These are phyloP conservation scores for Drosophila parabipectinata DNA, from an alignment of 1,140 invertebrate species.

Conservation along the genomic window DNA sequence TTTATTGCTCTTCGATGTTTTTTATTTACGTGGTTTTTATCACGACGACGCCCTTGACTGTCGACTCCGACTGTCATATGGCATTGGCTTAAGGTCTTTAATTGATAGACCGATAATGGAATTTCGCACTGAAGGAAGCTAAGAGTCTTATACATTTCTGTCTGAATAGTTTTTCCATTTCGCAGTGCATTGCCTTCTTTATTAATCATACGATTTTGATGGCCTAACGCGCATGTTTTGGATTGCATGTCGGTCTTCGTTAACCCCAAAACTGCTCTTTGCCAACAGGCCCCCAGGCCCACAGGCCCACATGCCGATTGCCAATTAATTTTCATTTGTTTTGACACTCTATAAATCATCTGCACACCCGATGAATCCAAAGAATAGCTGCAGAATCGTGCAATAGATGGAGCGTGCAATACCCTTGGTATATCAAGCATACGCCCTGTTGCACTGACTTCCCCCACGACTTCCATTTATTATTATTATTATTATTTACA, in stretches of 20 bases:
- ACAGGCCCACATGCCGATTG: constrained; percentile 38
- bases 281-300: no score
- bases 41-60: constrained; percentile 3
- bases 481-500: constrained; percentile 57
- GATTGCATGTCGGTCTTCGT: constrained; percentile 53
- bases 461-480: neutral
- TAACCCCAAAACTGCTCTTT: constrained; percentile 14
- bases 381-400: constrained; percentile 19
- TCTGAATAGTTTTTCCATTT: neutral
- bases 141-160: neutral
- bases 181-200: neutral
- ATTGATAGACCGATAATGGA: constrained; percentile 49
- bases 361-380: constrained; percentile 16
- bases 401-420: constrained; percentile 5
- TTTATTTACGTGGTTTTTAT: constrained; percentile 62
- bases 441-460: constrained; percentile 40
- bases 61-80: constrained; percentile 22
- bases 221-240: constrained; percentile 23
- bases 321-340: constrained; percentile 69
- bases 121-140: neutral
- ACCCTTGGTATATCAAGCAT: constrained; percentile 45
- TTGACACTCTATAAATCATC: constrained; percentile 75
- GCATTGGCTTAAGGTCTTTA: constrained; percentile 58
- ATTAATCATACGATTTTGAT: constrained; percentile 31
- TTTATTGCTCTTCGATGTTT: constrained; percentile 26